Base-by-base conservation (phyloP, 2,888 invertebrate species). In the Meiosimyza decipiens region DNA sequence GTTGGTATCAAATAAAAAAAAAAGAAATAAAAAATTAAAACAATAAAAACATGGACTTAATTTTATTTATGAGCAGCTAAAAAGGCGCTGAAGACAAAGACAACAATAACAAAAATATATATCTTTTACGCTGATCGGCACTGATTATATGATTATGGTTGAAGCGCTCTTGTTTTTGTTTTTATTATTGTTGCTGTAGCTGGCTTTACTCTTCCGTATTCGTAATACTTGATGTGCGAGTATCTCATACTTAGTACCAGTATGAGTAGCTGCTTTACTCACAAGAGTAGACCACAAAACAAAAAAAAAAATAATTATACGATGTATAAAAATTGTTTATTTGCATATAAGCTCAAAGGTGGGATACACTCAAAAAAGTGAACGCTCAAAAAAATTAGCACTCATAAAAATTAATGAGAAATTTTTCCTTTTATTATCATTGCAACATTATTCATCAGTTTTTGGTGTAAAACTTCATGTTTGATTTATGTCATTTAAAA, bases 171-270 rank as follows among this genome's bases (percentile, higher is more conserved):
- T 16, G 50, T 13, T 64, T 50, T 49, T 64, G 16, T 51, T 64
- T 16, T 18, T 50, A 15, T 15, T 50, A 50, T 2, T 18, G 64
- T 64, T 22, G 51, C 6, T 15, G 62, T 15, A 7, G 64, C 15
- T 28, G 51, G 15, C 28, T 64, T 51, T 50, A 51, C 51, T 64
- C 50, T 64, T 64, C 64, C 64, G 64, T 64, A 64, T 64, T 64
- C 64, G 64, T 64, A 64, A 64, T 50, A 64, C 64, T 64, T 64
- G 64, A 16, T 51, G 64, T 62, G 40, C 33, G 33, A 13, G 59
- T 22, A 60, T 60, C 59, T 60, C 12, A 33, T 1, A 2, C 22
- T 22, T 40, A 40, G 40, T 40, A 40, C 40, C 40, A 40, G 40
- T 40, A 9, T 28, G 3, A 28, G 28, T 28, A 4, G 28, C 28